A percentile compares a stretch with the other conserved stretches of the same genome.
These are phyloP conservation scores for Ctenicera cuprea DNA, from an alignment of 2,888 invertebrate species.

Conservation along the genomic window DNA sequence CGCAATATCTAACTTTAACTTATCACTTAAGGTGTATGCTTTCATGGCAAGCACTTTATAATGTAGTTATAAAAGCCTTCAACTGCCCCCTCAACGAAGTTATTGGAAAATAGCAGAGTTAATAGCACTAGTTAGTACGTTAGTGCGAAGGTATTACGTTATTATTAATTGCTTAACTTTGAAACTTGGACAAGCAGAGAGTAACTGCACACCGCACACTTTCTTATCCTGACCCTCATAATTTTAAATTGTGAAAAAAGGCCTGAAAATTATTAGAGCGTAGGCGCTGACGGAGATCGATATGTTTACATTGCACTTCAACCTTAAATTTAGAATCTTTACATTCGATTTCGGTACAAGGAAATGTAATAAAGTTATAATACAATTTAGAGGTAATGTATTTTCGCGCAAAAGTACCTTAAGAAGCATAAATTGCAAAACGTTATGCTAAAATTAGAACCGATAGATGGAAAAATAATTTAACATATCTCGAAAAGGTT, in stretches of 20 bases:
- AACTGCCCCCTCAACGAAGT: neutral
- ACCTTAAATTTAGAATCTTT: too few relatives aligned
- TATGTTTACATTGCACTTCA: too few relatives aligned
- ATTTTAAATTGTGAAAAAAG: slow-evolving; percentile 14
- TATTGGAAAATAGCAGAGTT: slow-evolving; percentile 23
- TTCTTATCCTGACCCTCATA: neutral
- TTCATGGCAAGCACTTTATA: slow-evolving; percentile 2
- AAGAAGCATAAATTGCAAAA: neutral
- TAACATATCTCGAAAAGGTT: too few relatives aligned
- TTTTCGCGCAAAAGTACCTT: too few relatives aligned
- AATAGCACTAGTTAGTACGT: slow-evolving; percentile 25
- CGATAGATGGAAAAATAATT: too few relatives aligned
- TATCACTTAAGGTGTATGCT: neutral
- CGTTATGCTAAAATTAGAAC: too few relatives aligned
- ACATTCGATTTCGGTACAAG: neutral
- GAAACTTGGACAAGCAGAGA: slow-evolving; percentile 10
- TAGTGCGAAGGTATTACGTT: slow-evolving; percentile 13
- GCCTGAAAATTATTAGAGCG: neutral
- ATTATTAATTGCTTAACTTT: slow-evolving; percentile 37
- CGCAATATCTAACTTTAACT: neutral
- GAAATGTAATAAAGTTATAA: neutral
- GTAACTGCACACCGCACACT: neutral
- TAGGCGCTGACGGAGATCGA: too few relatives aligned
- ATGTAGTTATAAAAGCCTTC: slow-evolving; percentile 3
- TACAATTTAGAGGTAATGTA: neutral